Conservation (phyloP, 2,888 invertebrate species). For the Aspidiotus rigidus region DNA sequence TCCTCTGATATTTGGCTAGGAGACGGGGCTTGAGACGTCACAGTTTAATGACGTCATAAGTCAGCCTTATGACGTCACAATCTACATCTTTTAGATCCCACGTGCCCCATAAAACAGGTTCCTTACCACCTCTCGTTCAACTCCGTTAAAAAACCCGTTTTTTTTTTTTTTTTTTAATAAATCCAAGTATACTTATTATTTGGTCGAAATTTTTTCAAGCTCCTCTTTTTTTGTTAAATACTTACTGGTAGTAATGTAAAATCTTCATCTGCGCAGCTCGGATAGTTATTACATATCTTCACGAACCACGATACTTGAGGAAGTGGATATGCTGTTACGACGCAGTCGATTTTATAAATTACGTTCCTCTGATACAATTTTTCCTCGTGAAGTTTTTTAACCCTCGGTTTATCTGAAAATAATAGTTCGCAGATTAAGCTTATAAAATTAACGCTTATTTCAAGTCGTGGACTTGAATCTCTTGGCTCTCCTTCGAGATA, state of each 20-base stretch:
- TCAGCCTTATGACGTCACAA: too few relatives aligned
- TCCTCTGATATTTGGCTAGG: too few relatives aligned
- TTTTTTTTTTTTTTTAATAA: too few relatives aligned
- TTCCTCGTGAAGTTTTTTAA: conserved; percentile 22
- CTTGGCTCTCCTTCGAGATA: too few relatives aligned
- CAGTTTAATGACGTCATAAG: too few relatives aligned
- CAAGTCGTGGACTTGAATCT: neutral
- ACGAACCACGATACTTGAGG: conserved; percentile 52
- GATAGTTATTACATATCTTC: conserved; percentile 38
- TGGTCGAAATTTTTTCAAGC: too few relatives aligned
- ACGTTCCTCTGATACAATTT: conserved; percentile 34
- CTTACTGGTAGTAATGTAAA: conserved; percentile 1
- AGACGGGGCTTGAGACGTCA: too few relatives aligned
- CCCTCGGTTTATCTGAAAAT: conserved; percentile 37
- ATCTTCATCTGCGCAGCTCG: conserved; percentile 32
- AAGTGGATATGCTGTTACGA: conserved; percentile 50
- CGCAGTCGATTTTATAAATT: conserved; percentile 45
- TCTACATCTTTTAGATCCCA: too few relatives aligned
- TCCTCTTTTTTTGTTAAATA: neutral
- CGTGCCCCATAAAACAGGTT: too few relatives aligned
- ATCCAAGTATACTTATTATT: too few relatives aligned
- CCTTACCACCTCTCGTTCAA: too few relatives aligned
- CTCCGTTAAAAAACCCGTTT: too few relatives aligned
- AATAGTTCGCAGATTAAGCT: conserved; percentile 3
- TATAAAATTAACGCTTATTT: conserved; percentile 9